Evolutionary conservation across 2,113 vertebrate genomes (phyloP), one percentile per base, ranked within the genome.

Genomic region (Odontesthes bonariensis): DNA sequence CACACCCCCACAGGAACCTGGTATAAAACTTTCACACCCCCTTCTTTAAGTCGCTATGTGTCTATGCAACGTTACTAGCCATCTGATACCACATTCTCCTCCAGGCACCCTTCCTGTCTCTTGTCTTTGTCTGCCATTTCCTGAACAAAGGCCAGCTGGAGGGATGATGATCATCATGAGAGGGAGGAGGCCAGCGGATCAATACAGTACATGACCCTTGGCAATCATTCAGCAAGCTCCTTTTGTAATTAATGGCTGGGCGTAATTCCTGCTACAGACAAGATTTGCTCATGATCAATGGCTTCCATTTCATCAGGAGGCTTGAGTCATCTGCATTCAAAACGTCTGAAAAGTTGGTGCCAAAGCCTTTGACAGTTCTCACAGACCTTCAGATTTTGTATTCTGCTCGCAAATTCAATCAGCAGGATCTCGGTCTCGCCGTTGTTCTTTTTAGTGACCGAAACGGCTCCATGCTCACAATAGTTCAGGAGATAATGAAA

Each of bases 31-130:
- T 70, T 79, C 79, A 38, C 79, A 67, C 76, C 38, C 32, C 44
- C 33, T 31, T 5, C 23, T 22, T 46, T 5, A 49, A 57, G 71
- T 73, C 58, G 23, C 67, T 73, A 3, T 57, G 56, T 68, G 66
- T 69, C 70, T 58, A 40, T 73, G 69, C 77, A 70, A 77, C 47
- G 20, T 83, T 80, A 71, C 75, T 13, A 67, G 80, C 82, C 56
- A 80, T 85, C 83, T 81, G 83, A 83, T 87, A 79, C 66, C 63
- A n/a, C 78, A 86, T 82, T 87, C 69, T 81, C 87, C 65, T 57
- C 55, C 19, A n/a, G 60, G 60, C 33, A 35, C 46, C 44, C 85
- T 84, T 92, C 88, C 86, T 86, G 81, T 84, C 74, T 84, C 74
- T 62, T 53, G 69, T 63, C 77, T 87, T 84, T 85, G 81, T 83